These are phyloP conservation scores for Alitta virens DNA, from an alignment of 2,888 invertebrate species.

Conservation along the genomic window DNA sequence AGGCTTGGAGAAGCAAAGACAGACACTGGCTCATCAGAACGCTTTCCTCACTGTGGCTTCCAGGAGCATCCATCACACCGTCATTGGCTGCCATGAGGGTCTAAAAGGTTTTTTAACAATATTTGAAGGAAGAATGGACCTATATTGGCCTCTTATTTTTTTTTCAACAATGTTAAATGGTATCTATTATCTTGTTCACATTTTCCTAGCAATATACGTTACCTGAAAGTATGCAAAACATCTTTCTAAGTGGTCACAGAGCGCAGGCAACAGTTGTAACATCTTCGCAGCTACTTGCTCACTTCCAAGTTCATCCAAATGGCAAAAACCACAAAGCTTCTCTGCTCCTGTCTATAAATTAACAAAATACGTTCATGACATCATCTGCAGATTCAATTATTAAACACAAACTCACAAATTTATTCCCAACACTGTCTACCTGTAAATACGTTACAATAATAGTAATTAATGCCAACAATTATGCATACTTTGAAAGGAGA, in stretches of 20 bases:
- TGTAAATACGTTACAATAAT: no score
- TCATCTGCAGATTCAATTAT: no score
- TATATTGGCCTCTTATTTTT: no score
- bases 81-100: slow-evolving; percentile 61
- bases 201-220: background rate
- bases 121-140: no score
- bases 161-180: no score
- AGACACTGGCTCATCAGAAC: slow-evolving; percentile 55
- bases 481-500: slow-evolving; percentile 40
- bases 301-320: slow-evolving; percentile 48
- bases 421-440: no score
- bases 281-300: slow-evolving; percentile 42
- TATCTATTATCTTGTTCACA: no score
- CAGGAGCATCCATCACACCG: slow-evolving; percentile 63
- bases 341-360: slow-evolving; percentile 34
- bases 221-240: slow-evolving; percentile 53
- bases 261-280: slow-evolving; percentile 49
- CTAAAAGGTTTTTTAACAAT: no score
- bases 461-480: no score
- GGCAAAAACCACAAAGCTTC: slow-evolving; percentile 57
- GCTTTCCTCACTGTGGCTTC: slow-evolving; percentile 62
- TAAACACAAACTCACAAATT: no score
- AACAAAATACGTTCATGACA: no score
- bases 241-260: slow-evolving; percentile 55
- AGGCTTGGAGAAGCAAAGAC: slow-evolving; percentile 45